Evolutionary conservation across 2,113 vertebrate species (phyloP).

Genomic region (Onychorhynchus coronatus): DNA sequence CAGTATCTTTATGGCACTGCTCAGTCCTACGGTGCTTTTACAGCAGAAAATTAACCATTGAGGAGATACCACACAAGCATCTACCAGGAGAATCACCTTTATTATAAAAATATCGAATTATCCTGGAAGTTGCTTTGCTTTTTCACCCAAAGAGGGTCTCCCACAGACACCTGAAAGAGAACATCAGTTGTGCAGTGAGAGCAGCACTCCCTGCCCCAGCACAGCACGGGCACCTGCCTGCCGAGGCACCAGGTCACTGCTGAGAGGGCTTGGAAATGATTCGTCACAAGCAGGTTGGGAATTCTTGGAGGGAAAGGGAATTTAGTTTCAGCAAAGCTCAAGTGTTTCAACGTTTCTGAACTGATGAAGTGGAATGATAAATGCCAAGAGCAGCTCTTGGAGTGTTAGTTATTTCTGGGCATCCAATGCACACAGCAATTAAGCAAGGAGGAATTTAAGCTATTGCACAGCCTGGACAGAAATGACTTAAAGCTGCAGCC

Average conservation of each 20-base stretch:
- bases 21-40: background rate
- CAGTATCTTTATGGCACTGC: background rate
- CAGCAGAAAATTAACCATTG: background rate
- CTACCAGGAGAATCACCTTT: background rate
- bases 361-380: background rate
- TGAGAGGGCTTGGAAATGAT: background rate
- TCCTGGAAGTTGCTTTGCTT: background rate
- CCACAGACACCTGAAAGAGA: background rate
- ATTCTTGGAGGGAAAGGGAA: background rate
- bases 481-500: background rate
- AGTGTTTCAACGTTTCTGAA: background rate
- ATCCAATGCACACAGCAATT: background rate
- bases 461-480: background rate
- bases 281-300: background rate
- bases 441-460: background rate
- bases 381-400: background rate
- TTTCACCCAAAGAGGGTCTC: background rate
- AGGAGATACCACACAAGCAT: background rate
- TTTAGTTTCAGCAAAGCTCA: background rate
- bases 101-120: background rate
- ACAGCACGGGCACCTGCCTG: background rate
- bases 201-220: background rate
- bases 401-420: background rate
- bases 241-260: fast-evolving
- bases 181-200: background rate